Evolutionary conservation across 2,797 vertebrate genomes (phyloP).

Genomic region (Chloroceryle amazona): DNA sequence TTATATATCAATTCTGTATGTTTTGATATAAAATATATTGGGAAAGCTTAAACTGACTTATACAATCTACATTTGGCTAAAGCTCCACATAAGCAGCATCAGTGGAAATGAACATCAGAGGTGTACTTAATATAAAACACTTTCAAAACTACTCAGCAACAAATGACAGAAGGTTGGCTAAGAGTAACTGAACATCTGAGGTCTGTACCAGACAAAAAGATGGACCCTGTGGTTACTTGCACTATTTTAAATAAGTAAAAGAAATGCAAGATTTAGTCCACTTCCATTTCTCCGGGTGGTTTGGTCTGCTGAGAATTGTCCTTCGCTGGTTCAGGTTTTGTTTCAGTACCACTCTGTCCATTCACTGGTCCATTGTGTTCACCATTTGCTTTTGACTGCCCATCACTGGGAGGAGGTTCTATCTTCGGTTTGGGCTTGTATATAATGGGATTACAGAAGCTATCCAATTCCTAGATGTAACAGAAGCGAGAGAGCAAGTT

Average conservation of each 20-base stretch:
- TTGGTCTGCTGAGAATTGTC: constrained; percentile 85
- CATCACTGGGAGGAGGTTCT: constrained; percentile 85
- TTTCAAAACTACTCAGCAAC: constrained; percentile 81
- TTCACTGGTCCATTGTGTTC: constrained; percentile 88
- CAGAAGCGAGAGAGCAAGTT: constrained; percentile 35
- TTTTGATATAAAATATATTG: constrained; percentile 79
- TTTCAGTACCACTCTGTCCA: constrained; percentile 80
- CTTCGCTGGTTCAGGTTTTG: constrained; percentile 83
- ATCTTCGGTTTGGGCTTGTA: constrained; percentile 89
- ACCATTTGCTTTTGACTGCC: constrained; percentile 80
- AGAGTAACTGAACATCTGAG: constrained; percentile 78
- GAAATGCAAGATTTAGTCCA: constrained; percentile 86
- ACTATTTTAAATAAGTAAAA: constrained; percentile 71
- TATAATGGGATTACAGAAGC: constrained; percentile 87
- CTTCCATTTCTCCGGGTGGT: constrained; percentile 91
- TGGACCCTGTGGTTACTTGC: constrained; percentile 80
- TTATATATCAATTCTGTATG: constrained; percentile 75
- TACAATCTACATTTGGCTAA: constrained; percentile 82
- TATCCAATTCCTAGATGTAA: constrained; percentile 87
- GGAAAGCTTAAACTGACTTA: constrained; percentile 80
- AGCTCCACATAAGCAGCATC: constrained; percentile 80
- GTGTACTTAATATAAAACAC: constrained; percentile 78
- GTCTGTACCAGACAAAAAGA: constrained; percentile 78
- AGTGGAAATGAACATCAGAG: constrained; percentile 77
- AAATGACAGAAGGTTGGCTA: constrained; percentile 80